These are phyloP conservation scores for Sus cebifrons DNA, from an alignment of 2,797 vertebrate genomes.

Conservation along the genomic window DNA sequence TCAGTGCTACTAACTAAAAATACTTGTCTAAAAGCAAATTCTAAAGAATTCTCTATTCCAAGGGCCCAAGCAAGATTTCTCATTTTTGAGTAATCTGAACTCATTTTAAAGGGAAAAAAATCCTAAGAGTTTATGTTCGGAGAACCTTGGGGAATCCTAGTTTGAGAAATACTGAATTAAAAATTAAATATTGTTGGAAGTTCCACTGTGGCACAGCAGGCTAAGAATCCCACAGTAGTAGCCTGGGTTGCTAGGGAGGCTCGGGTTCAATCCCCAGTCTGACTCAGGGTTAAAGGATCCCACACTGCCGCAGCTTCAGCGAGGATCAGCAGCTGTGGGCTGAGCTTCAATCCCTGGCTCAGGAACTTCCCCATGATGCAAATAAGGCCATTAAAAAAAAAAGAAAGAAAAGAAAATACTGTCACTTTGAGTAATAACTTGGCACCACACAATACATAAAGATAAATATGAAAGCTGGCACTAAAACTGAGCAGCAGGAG, in stretches of 20 bases:
- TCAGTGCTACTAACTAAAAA: conserved; percentile 48
- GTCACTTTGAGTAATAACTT: not conserved
- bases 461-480: not conserved
- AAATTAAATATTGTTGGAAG: not conserved
- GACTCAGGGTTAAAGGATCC: too few species aligned
- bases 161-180: conserved; percentile 53
- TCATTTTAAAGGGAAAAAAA: conserved; percentile 19
- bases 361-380: too few species aligned
- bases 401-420: too few species aligned
- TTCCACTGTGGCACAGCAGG: too few species aligned
- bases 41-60: conserved; percentile 23
- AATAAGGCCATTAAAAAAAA: too few species aligned
- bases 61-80: not conserved
- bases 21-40: conserved; percentile 24
- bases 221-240: too few species aligned
- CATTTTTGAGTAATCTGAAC: not conserved
- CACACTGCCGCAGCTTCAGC: too few species aligned
- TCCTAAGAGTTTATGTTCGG: not conserved
- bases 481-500: not conserved
- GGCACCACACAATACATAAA: not conserved
- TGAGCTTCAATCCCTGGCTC: too few species aligned
- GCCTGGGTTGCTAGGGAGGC: too few species aligned
- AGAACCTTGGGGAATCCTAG: conserved; percentile 1
- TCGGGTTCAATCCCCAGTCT: too few species aligned
- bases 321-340: too few species aligned